These are phyloP conservation scores for Pristionchus arcanus DNA, from an alignment of 2,888 invertebrate genomes.

Conservation along the genomic window DNA sequence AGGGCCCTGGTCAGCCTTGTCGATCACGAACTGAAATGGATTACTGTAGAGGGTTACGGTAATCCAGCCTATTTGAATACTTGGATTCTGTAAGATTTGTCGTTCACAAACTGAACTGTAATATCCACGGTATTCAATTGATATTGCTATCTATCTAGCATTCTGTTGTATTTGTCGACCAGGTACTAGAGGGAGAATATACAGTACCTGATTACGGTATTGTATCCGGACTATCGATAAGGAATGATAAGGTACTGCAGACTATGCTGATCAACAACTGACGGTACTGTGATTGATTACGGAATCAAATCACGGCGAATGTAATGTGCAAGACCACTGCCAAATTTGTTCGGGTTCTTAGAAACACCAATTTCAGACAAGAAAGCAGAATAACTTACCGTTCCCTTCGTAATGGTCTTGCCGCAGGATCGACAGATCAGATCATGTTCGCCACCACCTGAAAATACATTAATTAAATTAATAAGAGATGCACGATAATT, in stretches of 20 bases:
- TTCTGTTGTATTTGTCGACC: neutral
- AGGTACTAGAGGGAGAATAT: neutral
- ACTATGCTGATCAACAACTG: too few relatives aligned
- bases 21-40: constrained; percentile 5
- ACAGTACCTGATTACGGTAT: too few relatives aligned
- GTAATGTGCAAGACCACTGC: too few relatives aligned
- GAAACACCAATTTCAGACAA: too few relatives aligned
- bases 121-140: neutral
- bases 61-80: neutral
- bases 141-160: neutral
- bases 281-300: too few relatives aligned
- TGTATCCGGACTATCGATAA: too few relatives aligned
- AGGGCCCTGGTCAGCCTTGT: neutral
- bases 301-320: too few relatives aligned
- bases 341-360: too few relatives aligned
- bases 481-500: neutral
- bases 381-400: neutral
- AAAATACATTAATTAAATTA: neutral
- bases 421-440: constrained; percentile 36
- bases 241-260: too few relatives aligned
- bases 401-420: neutral
- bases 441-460: constrained; percentile 17
- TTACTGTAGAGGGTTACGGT: neutral
- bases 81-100: too few relatives aligned
- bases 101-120: too few relatives aligned